These are phyloP conservation scores for Glyptemys insculpta DNA, from an alignment of 2,797 vertebrate genomes.

Conservation along the genomic window DNA sequence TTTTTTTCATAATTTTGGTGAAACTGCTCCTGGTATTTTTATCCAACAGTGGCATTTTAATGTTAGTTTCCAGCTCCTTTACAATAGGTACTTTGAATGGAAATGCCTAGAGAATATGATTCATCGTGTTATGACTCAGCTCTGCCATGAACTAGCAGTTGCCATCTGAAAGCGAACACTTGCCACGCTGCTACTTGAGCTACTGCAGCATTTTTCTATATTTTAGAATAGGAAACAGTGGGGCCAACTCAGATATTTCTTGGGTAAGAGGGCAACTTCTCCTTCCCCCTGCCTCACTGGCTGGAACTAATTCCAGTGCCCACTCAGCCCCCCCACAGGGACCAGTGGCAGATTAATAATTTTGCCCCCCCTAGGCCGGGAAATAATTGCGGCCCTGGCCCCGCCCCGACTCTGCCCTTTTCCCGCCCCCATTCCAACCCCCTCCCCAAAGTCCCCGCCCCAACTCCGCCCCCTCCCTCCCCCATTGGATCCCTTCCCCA, in stretches of 20 bases:
- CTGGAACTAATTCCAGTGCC: background rate
- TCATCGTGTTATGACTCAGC: background rate
- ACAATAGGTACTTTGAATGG: background rate
- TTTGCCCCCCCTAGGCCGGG: no score
- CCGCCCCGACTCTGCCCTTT: no score
- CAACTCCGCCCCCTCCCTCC: no score
- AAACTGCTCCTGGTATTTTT: conserved; percentile 24
- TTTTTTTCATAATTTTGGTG: background rate
- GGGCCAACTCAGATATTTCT: background rate
- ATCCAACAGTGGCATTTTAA: conserved; percentile 2
- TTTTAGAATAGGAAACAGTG: background rate
- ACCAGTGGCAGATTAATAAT: background rate
- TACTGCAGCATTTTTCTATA: background rate
- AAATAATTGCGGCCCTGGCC: no score
- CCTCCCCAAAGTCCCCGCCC: no score
- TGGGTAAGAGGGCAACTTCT: background rate
- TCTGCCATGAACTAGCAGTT: background rate
- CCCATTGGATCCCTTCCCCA: no score
- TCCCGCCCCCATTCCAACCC: no score
- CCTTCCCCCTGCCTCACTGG: no score
- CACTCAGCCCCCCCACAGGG: background rate
- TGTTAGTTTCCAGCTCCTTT: conserved; percentile 6
- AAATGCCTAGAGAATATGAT: background rate
- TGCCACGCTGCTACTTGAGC: background rate
- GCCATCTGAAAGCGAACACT: conserved; percentile 1